Percentiles rank a stretch among this genome's conserved stretches.
Conservation (phyloP, 2,113 vertebrate genomes). For the Anolis sagrei region DNA sequence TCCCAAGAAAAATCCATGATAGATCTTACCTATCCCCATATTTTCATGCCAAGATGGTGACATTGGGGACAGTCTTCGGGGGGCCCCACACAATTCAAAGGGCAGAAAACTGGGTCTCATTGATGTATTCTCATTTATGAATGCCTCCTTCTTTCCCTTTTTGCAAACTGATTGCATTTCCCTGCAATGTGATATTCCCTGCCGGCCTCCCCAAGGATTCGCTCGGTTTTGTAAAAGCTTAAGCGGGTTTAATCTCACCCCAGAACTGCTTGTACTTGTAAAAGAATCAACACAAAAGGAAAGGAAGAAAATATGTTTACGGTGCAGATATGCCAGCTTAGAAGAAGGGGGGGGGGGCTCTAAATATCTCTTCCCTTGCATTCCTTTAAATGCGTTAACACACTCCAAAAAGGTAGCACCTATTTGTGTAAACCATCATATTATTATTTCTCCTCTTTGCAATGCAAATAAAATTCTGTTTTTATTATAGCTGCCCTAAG, state of each 20-base stretch:
- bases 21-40: too few relatives aligned
- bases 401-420: not conserved
- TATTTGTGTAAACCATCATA: not conserved
- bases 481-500: too few relatives aligned
- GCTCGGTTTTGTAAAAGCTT: not conserved
- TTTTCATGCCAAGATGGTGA: too few relatives aligned
- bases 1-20: too few relatives aligned
- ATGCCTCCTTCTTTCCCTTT: not conserved
- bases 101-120: too few relatives aligned
- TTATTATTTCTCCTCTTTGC: too few relatives aligned
- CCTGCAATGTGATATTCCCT: not conserved
- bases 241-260: not conserved
- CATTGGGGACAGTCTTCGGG: too few relatives aligned
- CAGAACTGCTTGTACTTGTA: not conserved
- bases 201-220: not conserved
- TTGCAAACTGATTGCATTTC: not conserved
- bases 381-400: not conserved
- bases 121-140: not conserved
- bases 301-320: too few relatives aligned
- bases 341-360: not conserved
- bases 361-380: not conserved
- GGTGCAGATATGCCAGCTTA: not conserved
- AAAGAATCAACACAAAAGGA: not conserved
- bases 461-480: too few relatives aligned
- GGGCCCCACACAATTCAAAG: too few relatives aligned